Evolutionary conservation across 2,888 invertebrate species (phyloP), one percentile per base, ranked within the genome.

Genomic region (Ophraella communa): DNA sequence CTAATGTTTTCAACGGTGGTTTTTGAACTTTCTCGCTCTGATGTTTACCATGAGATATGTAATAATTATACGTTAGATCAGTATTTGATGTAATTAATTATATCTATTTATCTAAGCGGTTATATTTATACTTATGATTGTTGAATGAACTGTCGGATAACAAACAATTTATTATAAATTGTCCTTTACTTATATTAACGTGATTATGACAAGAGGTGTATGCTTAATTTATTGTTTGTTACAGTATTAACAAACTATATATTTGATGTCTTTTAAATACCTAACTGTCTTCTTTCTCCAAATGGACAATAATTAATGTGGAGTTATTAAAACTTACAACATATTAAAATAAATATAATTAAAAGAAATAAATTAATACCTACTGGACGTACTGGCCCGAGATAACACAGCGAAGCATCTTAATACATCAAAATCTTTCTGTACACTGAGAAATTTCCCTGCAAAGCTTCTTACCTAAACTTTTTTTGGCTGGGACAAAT

Each of bases 11-110:
- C 44, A 44, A 44, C 18, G 8, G 20, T 44, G 2, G 44, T 44
- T 44, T 44, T 44, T 44, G 10, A 21, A 45, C 45, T 45, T 45
- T 45, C 45, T 45, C 45, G n/a, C 21, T 45, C 4, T 45, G 45
- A 45, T 45, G 45, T 4, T 45, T 45, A 21, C 21, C 20, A 45
- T 11, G 11, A 21, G 45, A 45, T 45, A 45, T 11, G 20, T 45
- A 45, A n/a, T n/a, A n/a, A 45, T 45, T 45, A 45, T 45, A 45
- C 21, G 21, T 21, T 45, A 20, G 11, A 44, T 20, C 44, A 14
- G 20, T 21, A 21, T 14, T 45, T 45, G 45, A 18, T 20, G 20
- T 45, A 45, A 45, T 45, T 45, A 45, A 45, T 45, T 45, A 14
- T 45, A 0, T n/a, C n/a, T 10, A 45, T 11, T 21, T 45, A 45